Evolutionary conservation across 2,113 vertebrate species (phyloP).

Genomic region (Dasyprocta punctata): DNA sequence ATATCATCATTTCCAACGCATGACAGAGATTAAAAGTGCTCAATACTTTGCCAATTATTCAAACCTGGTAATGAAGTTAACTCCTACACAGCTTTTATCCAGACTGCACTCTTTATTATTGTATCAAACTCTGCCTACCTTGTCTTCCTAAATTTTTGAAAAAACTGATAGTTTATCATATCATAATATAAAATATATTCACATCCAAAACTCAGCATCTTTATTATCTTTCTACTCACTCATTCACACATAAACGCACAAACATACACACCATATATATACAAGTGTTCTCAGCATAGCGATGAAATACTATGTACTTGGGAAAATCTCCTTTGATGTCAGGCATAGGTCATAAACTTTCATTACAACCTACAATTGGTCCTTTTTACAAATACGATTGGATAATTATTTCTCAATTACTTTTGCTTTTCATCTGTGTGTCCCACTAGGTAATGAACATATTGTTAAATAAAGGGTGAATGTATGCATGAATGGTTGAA

Average conservation of each 20-base stretch:
- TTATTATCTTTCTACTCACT: background rate
- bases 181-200: background rate
- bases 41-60: background rate
- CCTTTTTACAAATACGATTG: slow-evolving; percentile 37
- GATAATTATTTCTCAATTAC: slow-evolving; percentile 46
- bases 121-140: background rate
- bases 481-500: slow-evolving; percentile 17
- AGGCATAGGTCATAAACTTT: background rate
- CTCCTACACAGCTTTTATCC: background rate
- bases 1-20: background rate
- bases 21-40: background rate
- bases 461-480: slow-evolving; percentile 58
- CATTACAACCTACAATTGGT: background rate
- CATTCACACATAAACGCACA: background rate
- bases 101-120: background rate
- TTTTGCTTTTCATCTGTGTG: slow-evolving; percentile 47
- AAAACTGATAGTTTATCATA: background rate
- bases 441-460: background rate
- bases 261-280: background rate
- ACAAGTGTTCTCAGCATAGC: background rate
- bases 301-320: background rate
- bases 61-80: background rate
- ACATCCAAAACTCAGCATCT: background rate
- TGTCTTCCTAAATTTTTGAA: background rate
- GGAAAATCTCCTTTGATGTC: background rate